phyloP scores from a whole-genome alignment of 2,113 vertebrate species.

The Corythaixoides concolor region DNA sequence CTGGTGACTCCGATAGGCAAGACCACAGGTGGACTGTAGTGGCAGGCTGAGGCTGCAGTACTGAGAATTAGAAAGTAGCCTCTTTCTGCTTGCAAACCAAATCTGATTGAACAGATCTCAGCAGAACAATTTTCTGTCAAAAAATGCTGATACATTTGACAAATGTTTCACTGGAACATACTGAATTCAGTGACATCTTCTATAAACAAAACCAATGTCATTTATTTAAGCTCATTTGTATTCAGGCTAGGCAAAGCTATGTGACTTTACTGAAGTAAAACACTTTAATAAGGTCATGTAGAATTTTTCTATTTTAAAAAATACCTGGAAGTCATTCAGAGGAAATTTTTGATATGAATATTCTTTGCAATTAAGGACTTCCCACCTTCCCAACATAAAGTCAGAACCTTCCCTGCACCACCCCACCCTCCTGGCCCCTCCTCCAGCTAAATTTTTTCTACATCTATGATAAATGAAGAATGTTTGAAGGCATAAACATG shows the following conservation, averaged over 20 bases:
- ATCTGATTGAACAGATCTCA: background rate
- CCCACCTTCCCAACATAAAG: background rate
- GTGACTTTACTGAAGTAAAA: background rate
- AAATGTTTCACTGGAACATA: background rate
- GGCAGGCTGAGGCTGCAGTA: background rate
- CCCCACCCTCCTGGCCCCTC: no score
- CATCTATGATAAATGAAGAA: background rate
- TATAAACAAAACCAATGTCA: background rate
- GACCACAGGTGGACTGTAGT: background rate
- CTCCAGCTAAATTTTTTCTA: background rate
- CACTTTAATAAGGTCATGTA: background rate
- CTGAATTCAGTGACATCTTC: background rate
- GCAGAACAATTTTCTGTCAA: background rate
- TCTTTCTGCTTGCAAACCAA: background rate
- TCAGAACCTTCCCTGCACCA: background rate
- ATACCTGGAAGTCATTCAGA: background rate
- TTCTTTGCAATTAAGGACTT: background rate
- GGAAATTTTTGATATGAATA: background rate
- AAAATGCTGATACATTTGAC: background rate
- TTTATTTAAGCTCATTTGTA: background rate
- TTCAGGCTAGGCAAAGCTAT: background rate
- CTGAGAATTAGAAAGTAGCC: background rate
- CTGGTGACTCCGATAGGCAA: background rate
- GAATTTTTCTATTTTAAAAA: background rate
- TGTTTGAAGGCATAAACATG: background rate